Evolutionary conservation across 2,888 invertebrate genomes (phyloP).

Genomic region (Plebejus melissa): DNA sequence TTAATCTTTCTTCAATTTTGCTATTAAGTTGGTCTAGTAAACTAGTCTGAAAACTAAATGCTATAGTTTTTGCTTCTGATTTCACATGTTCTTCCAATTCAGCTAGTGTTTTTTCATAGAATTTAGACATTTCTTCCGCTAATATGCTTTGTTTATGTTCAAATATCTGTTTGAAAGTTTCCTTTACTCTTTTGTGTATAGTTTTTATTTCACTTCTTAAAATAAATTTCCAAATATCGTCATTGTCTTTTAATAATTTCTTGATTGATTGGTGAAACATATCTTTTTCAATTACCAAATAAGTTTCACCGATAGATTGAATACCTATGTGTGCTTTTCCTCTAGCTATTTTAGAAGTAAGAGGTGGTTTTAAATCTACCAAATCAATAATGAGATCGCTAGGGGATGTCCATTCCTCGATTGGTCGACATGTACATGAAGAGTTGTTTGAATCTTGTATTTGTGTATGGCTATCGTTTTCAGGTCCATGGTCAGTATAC

Average conservation of each 20-base stretch:
- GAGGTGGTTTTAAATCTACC: constrained; percentile 60
- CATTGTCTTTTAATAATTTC: constrained; percentile 52
- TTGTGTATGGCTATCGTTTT: neutral
- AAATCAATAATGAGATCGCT: constrained; percentile 63
- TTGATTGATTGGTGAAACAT: constrained; percentile 47
- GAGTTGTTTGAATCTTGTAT: neutral
- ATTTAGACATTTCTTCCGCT: constrained; percentile 52
- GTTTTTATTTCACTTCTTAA: constrained; percentile 50
- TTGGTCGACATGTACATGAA: constrained; percentile 18
- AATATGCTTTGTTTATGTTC: constrained; percentile 54
- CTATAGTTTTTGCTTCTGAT: constrained; percentile 49
- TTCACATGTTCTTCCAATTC: constrained; percentile 58
- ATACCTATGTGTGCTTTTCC: constrained; percentile 67
- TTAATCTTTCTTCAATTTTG: constrained; percentile 55
- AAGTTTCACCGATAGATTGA: constrained; percentile 55
- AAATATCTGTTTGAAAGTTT: constrained; percentile 52
- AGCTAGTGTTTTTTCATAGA: constrained; percentile 59
- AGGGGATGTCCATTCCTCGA: constrained; percentile 60
- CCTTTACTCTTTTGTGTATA: constrained; percentile 50
- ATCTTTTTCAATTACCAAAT: constrained; percentile 50
- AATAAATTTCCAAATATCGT: constrained; percentile 58
- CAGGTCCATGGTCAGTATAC: constrained; percentile 46
- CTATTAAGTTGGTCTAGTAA: constrained; percentile 54
- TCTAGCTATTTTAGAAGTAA: constrained; percentile 68
- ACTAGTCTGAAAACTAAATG: constrained; percentile 49